Conservation (phyloP, 2,797 vertebrate species). For the Champsocephalus gunnari region DNA sequence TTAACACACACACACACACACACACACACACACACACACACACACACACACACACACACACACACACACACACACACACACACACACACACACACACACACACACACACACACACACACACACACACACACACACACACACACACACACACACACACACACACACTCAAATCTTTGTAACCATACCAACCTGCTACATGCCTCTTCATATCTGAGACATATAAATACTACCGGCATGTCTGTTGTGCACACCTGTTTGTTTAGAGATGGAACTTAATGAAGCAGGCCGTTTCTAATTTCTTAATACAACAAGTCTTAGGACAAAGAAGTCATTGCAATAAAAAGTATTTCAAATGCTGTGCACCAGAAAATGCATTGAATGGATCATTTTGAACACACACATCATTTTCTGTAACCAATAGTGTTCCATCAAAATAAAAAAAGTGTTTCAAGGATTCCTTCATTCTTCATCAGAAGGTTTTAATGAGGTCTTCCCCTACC, state of each 20-base stretch:
- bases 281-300: conserved; percentile 20
- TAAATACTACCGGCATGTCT: conserved; percentile 3
- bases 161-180: neutral
- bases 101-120: too few relatives aligned
- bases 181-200: conserved; percentile 2
- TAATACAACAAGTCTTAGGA: conserved; percentile 18
- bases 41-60: too few relatives aligned
- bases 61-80: too few relatives aligned
- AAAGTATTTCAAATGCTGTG: conserved; percentile 2
- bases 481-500: too few relatives aligned
- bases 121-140: too few relatives aligned
- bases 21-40: too few relatives aligned
- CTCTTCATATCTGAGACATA: neutral
- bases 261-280: conserved; percentile 11
- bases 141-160: neutral
- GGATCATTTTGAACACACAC: neutral
- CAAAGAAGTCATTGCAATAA: conserved; percentile 12
- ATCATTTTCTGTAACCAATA: too few relatives aligned
- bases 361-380: neutral
- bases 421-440: too few relatives aligned
- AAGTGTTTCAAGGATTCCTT: too few relatives aligned
- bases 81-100: neutral
- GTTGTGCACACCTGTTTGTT: conserved; percentile 20
- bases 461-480: too few relatives aligned
- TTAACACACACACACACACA: neutral